These are phyloP conservation scores for Graphium colonna DNA, from an alignment of 2,888 invertebrate genomes.

Conservation along the genomic window DNA sequence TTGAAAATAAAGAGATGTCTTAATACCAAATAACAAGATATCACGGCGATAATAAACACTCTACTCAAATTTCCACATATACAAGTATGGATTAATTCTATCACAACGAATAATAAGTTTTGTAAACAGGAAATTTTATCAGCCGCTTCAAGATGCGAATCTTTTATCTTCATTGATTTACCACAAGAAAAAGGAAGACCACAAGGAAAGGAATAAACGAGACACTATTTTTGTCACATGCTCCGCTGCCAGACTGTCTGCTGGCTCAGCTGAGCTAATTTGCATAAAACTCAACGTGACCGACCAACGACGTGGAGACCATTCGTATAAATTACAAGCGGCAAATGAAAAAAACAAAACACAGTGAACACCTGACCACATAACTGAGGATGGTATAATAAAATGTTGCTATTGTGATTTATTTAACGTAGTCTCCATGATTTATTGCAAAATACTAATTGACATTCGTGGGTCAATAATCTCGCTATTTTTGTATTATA, in stretches of 20 bases:
- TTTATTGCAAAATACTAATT: slow-evolving; percentile 65
- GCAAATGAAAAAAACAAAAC: slow-evolving; percentile 52
- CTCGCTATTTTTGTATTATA: slow-evolving; percentile 42
- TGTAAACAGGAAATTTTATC: neutral
- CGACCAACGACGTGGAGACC: slow-evolving; percentile 47
- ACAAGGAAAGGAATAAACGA: slow-evolving; percentile 1
- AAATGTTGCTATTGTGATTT: slow-evolving; percentile 54
- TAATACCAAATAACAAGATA: neutral
- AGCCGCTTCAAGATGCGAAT: neutral
- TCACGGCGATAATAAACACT: neutral
- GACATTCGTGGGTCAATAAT: slow-evolving; percentile 52
- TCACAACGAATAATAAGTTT: neutral
- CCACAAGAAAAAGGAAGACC: neutral
- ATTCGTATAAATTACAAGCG: slow-evolving; percentile 60
- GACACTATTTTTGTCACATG: slow-evolving; percentile 27
- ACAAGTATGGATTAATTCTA: slow-evolving; percentile 2
- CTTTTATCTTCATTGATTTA: neutral
- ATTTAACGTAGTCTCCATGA: slow-evolving; percentile 50
- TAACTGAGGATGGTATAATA: slow-evolving; percentile 44
- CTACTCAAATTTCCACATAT: no score
- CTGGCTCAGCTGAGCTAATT: slow-evolving; percentile 48
- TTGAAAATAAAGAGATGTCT: no score
- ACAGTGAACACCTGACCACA: slow-evolving; percentile 55
- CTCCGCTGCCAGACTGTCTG: slow-evolving; percentile 70
- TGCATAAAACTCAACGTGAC: slow-evolving; percentile 63